These are phyloP conservation scores for Drosophila pandora DNA, from an alignment of 1,140 invertebrate species.

Conservation along the genomic window DNA sequence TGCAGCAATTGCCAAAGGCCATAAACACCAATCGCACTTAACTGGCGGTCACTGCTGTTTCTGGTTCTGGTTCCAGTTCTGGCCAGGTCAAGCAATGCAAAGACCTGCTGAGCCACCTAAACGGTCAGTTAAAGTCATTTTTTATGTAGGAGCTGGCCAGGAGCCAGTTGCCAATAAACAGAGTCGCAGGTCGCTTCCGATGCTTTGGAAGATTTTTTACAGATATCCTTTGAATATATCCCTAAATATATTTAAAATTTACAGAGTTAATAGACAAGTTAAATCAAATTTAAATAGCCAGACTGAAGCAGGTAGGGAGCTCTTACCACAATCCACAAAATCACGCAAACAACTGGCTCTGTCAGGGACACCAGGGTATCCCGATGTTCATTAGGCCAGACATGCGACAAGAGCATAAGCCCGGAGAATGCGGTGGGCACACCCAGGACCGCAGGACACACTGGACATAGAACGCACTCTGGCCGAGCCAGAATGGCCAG, in stretches of 20 bases:
- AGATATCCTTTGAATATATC: neutral
- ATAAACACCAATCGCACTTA: conserved; percentile 51
- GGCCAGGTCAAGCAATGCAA: conserved; percentile 48
- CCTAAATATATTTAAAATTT: neutral
- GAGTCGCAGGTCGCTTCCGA: neutral
- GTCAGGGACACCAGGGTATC: conserved; percentile 22
- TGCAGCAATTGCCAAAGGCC: conserved; percentile 41
- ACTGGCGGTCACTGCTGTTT: conserved; percentile 22
- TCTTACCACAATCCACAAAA: conserved; percentile 8
- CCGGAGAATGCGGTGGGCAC: conserved; percentile 24
- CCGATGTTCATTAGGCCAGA: conserved; percentile 46
- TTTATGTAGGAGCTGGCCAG: conserved; percentile 12
- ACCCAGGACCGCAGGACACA: conserved; percentile 10
- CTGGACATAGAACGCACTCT: neutral
- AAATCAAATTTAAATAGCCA: conserved; percentile 25
- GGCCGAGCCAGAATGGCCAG: neutral
- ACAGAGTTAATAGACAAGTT: conserved; percentile 18
- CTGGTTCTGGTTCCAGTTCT: neutral
- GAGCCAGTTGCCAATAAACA: neutral
- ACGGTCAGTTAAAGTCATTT: conserved; percentile 54
- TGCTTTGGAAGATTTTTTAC: neutral
- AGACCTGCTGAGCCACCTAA: conserved; percentile 4
- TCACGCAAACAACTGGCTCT: conserved; percentile 7
- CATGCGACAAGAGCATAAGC: conserved; percentile 43
- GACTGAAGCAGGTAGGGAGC: neutral